Evolutionary conservation across 2,888 invertebrate species (phyloP).

Genomic region (Drosophila lutescens): DNA sequence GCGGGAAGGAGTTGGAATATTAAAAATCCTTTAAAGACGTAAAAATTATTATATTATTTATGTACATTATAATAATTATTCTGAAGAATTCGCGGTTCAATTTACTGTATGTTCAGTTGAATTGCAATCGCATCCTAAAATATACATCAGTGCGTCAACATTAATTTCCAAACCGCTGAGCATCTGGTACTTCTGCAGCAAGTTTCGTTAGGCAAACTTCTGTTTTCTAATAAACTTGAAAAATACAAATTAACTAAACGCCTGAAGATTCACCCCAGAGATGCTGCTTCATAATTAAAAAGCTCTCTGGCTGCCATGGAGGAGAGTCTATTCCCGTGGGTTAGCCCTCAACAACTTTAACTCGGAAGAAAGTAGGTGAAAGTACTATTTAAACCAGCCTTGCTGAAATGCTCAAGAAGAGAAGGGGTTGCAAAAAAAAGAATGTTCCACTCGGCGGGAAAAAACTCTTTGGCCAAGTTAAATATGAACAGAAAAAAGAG

Average conservation of each 20-base stretch:
- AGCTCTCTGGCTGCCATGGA: conserved; percentile 18
- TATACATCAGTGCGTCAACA: background rate
- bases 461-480: conserved; percentile 48
- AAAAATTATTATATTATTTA: too few species aligned
- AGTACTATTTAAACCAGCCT: conserved; percentile 72
- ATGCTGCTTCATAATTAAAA: conserved; percentile 46
- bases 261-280: conserved; percentile 50
- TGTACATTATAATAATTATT: background rate
- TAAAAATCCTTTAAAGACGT: too few species aligned
- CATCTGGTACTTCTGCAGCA: background rate
- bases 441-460: conserved; percentile 6
- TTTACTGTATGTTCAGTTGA: background rate
- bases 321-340: conserved; percentile 30
- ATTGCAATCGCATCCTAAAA: background rate
- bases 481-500: conserved; percentile 47
- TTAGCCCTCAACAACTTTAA: conserved; percentile 44
- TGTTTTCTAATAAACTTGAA: conserved; percentile 37
- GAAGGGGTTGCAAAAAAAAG: conserved; percentile 5
- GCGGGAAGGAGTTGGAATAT: too few species aligned
- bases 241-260: conserved; percentile 70
- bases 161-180: conserved; percentile 5
- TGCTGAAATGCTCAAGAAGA: conserved; percentile 42
- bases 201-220: conserved; percentile 4
- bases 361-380: conserved; percentile 57
- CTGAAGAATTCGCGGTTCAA: background rate